Evolutionary conservation across 1,140 invertebrate species (phyloP).

Genomic region (honey bee (Apis mellifera)): DNA sequence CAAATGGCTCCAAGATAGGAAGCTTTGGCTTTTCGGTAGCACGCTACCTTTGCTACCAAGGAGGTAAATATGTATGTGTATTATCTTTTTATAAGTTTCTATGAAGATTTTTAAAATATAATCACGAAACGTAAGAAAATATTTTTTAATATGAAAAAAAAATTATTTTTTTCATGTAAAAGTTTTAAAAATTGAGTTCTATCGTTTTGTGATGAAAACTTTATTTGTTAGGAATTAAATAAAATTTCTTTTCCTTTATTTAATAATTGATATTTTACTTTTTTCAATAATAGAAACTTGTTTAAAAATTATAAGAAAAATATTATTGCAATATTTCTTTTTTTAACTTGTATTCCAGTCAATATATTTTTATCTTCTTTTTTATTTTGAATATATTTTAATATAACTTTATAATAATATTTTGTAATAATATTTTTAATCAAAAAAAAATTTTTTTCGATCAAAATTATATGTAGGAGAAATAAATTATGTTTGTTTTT

Average conservation of each 20-base stretch:
- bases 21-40: slow-evolving; percentile 93
- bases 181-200: not conserved
- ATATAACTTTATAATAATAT: not conserved
- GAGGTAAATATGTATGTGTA: slow-evolving; percentile 81
- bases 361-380: not conserved
- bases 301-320: not conserved
- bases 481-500: not conserved
- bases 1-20: slow-evolving; percentile 93
- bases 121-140: too few species aligned
- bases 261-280: not conserved
- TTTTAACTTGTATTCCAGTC: not conserved
- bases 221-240: not conserved
- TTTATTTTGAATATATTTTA: not conserved
- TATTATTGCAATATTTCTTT: not conserved
- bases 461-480: too few species aligned
- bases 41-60: slow-evolving; percentile 90
- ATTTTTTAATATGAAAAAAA: not conserved
- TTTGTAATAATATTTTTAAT: not conserved
- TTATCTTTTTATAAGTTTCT: not conserved
- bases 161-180: not conserved
- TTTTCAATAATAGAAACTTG: not conserved
- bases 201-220: not conserved
- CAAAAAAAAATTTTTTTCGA: not conserved
- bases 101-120: not conserved
- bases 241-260: not conserved